These are phyloP conservation scores for Lanius ludovicianus DNA, from an alignment of 2,113 vertebrate genomes.

Conservation along the genomic window DNA sequence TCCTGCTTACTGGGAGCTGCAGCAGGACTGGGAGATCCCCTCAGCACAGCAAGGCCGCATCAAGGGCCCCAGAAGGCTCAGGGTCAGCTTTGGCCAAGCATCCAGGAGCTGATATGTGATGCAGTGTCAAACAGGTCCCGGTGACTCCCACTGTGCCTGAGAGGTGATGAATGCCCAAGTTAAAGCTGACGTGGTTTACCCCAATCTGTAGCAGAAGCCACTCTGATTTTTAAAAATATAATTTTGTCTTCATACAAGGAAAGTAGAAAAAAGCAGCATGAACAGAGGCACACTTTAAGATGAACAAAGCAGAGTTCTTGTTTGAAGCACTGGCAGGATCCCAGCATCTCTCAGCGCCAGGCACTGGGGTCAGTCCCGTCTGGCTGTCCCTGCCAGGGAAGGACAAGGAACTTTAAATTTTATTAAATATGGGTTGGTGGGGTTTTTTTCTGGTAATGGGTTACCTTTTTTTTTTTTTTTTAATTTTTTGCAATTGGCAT, in stretches of 20 bases:
- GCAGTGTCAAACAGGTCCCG: not conserved
- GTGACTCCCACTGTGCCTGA: not conserved
- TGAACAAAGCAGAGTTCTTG: constrained; percentile 1
- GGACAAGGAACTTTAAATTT: not conserved
- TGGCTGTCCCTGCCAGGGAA: not conserved
- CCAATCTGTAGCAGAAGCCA: not conserved
- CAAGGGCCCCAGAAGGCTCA: not conserved
- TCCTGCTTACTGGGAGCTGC: not conserved
- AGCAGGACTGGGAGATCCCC: not conserved
- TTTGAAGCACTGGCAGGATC: not conserved
- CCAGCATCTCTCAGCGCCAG: not conserved
- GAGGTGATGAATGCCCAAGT: not conserved
- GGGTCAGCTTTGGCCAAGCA: not conserved
- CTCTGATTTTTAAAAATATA: not conserved
- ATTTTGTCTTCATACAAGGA: not conserved
- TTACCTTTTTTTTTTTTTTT: not conserved
- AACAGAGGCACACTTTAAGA: not conserved
- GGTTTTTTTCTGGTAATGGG: not conserved
- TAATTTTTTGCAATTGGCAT: not conserved
- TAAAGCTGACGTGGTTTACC: not conserved
- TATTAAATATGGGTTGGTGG: not conserved
- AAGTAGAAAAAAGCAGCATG: not conserved
- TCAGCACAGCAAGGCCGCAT: not conserved
- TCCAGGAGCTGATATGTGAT: not conserved
- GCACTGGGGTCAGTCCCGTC: not conserved